A percentile compares a stretch with the other conserved stretches of the same genome.
Conservation (phyloP, 2,113 vertebrate genomes). For the Aspiorhynchus laticeps region DNA sequence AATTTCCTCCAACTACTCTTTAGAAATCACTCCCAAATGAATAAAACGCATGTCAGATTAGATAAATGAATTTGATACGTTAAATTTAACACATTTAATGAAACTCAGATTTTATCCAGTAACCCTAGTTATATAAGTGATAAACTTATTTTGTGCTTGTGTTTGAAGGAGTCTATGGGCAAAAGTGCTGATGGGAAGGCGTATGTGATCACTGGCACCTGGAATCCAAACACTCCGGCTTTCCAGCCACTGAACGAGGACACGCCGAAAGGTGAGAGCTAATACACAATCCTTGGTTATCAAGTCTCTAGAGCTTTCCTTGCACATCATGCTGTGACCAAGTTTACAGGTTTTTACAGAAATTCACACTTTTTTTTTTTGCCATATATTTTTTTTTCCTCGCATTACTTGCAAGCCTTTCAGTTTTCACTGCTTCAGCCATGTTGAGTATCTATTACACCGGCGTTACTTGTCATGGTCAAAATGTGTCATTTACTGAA, state of each 20-base stretch:
- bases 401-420: not conserved
- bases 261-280: conserved; percentile 89
- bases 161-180: conserved; percentile 92
- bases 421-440: not conserved
- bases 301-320: not conserved
- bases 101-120: not conserved
- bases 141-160: not conserved
- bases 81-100: not conserved
- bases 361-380: not conserved
- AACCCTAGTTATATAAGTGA: not conserved
- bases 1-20: not conserved
- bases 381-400: not conserved
- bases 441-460: not conserved
- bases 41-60: not conserved
- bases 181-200: conserved; percentile 91
- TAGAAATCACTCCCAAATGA: not conserved
- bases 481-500: not conserved
- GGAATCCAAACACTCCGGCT: conserved; percentile 90
- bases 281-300: not conserved
- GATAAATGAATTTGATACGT: not conserved
- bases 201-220: conserved; percentile 92
- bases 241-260: conserved; percentile 94
- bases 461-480: not conserved
- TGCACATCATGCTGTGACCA: not conserved
- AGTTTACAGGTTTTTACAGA: not conserved